Evolutionary conservation across 2,888 invertebrate species (phyloP).

Genomic region (Acanthococcus lagerstroemiae): DNA sequence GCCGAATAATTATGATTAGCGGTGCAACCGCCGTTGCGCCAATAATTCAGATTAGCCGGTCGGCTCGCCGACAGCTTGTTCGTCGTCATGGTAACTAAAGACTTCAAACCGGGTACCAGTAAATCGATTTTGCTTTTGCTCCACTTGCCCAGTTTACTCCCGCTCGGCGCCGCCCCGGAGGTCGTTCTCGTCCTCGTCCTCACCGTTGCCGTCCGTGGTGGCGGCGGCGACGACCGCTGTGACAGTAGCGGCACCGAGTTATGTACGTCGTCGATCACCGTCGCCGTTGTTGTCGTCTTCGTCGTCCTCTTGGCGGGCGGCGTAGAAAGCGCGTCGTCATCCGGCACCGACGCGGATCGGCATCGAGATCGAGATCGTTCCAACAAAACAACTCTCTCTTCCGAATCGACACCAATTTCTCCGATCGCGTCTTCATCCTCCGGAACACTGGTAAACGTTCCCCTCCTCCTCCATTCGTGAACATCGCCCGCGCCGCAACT

Average conservation of each 20-base stretch:
- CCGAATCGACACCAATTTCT: constrained; percentile 7
- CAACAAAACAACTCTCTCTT: constrained; percentile 16
- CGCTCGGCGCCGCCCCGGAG: constrained; percentile 6
- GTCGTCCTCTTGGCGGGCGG: not conserved
- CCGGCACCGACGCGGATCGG: constrained; percentile 20
- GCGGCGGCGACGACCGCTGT: not conserved
- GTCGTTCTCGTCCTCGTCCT: not conserved
- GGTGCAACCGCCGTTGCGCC: not conserved
- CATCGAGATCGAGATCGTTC: too few species aligned
- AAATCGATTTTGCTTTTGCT: constrained; percentile 34
- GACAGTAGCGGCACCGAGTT: not conserved
- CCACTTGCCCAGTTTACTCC: constrained; percentile 33
- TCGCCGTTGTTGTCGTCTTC: not conserved
- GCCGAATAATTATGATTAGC: constrained; percentile 9
- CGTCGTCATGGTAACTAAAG: constrained; percentile 33
- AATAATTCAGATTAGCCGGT: constrained; percentile 22
- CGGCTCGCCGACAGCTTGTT: constrained; percentile 32
- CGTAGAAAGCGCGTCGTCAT: constrained; percentile 18
- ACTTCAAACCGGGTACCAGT: constrained; percentile 33
- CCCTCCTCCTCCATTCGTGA: constrained; percentile 4
- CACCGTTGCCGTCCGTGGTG: not conserved
- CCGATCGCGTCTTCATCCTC: constrained; percentile 18
- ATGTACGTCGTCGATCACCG: not conserved
- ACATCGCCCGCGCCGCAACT: not conserved
- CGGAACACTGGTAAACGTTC: constrained; percentile 10